phyloP scores from a whole-genome alignment of 2,113 vertebrate species.

The Vulpes ferrilata region DNA sequence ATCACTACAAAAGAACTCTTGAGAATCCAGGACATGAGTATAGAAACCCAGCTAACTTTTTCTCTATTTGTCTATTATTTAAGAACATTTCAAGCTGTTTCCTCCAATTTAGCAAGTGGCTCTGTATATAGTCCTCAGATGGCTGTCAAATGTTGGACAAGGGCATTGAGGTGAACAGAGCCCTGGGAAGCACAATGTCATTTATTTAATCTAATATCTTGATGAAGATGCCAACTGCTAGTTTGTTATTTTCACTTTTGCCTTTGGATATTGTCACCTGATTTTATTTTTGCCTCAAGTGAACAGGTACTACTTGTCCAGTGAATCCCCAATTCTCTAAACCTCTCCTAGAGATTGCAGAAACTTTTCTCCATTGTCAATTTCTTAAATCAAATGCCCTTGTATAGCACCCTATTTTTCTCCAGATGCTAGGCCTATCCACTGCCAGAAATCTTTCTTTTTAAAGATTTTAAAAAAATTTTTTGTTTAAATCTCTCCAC shows the following conservation, averaged over 20 bases:
- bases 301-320: neutral
- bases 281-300: neutral
- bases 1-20: neutral
- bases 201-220: neutral
- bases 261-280: neutral
- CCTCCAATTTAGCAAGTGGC: neutral
- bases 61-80: neutral
- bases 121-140: neutral
- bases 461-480: neutral
- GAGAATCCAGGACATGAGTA: neutral
- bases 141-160: neutral
- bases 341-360: neutral
- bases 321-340: neutral
- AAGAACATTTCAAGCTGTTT: neutral
- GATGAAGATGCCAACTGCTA: neutral
- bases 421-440: neutral
- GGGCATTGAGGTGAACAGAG: neutral
- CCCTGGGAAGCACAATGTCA: neutral
- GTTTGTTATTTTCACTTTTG: conserved; percentile 8
- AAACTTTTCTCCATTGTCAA: neutral
- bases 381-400: neutral
- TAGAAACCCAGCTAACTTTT: neutral
- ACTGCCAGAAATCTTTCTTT: neutral
- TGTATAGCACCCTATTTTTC: neutral
- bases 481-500: neutral